Evolutionary conservation across 2,888 invertebrate genomes (phyloP).

Genomic region (Epistrophe eligans): DNA sequence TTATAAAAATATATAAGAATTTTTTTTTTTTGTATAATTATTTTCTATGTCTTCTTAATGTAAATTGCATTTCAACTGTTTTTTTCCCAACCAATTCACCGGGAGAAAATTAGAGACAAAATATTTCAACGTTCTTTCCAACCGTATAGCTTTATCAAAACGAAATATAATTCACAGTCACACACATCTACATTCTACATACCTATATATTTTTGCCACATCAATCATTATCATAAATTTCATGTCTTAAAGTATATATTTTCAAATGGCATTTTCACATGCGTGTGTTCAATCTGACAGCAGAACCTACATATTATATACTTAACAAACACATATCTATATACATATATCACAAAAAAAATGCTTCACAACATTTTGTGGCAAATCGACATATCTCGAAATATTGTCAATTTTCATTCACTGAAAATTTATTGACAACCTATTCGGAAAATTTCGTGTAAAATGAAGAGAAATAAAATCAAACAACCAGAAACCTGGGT

Average conservation of each 20-base stretch:
- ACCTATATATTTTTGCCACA: conserved; percentile 42
- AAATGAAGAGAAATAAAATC: conserved; percentile 50
- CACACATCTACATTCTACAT: not conserved
- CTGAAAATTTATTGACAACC: conserved; percentile 73
- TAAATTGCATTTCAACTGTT: conserved; percentile 53
- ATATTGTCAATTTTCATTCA: conserved; percentile 69
- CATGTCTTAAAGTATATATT: conserved; percentile 52
- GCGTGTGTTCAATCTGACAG: conserved; percentile 15
- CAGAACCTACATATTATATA: too few species aligned
- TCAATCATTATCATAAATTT: conserved; percentile 72
- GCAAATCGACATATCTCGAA: conserved; percentile 51
- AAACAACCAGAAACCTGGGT: conserved; percentile 24
- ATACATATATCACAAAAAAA: conserved; percentile 38
- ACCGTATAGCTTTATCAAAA: conserved; percentile 19
- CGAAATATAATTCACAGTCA: conserved; percentile 10
- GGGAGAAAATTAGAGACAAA: conserved; percentile 10
- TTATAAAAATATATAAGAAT: not conserved
- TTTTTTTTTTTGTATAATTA: conserved; percentile 47
- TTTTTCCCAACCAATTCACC: conserved; percentile 49
- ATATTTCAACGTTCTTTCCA: conserved; percentile 45
- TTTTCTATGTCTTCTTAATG: conserved; percentile 60
- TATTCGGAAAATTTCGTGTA: conserved; percentile 54
- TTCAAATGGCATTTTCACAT: conserved; percentile 55
- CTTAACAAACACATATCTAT: not conserved
- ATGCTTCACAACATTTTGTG: conserved; percentile 22